phyloP scores from a whole-genome alignment of 2,113 vertebrate species.

The Tonatia bakeri region DNA sequence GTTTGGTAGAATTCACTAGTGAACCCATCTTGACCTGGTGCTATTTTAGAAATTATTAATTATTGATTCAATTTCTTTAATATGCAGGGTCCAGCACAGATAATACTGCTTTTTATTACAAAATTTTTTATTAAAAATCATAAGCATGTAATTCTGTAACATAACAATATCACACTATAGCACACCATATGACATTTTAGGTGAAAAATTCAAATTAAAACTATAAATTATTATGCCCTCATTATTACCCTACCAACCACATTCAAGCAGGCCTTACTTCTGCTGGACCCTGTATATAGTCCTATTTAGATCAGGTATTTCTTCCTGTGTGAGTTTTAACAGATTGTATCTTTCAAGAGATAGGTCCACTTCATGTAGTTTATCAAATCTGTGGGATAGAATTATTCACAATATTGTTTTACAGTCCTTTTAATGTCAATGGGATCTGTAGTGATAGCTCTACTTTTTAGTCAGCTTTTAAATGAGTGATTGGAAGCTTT shows the following conservation, averaged over 20 bases:
- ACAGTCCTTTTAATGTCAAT: neutral
- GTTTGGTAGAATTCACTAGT: neutral
- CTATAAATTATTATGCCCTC: no score
- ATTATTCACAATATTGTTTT: neutral
- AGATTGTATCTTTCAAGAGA: neutral
- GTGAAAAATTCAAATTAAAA: no score
- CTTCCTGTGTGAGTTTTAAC: neutral
- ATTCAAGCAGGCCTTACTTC: no score
- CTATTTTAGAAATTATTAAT: neutral
- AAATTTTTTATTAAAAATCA: no score
- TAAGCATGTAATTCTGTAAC: no score
- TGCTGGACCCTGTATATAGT: neutral
- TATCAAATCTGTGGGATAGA: neutral
- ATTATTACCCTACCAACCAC: no score
- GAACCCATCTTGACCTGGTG: neutral
- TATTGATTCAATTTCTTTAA: neutral
- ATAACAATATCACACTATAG: no score
- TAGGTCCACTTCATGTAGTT: neutral
- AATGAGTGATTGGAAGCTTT: neutral
- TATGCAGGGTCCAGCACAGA: no score
- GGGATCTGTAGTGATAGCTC: neutral
- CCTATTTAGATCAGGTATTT: neutral
- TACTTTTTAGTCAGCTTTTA: neutral
- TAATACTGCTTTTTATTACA: no score
- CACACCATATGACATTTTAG: no score